These are phyloP conservation scores for Beroe forskalii DNA, from an alignment of 37 sponge, comb jelly and placozoan species.

Conservation along the genomic window DNA sequence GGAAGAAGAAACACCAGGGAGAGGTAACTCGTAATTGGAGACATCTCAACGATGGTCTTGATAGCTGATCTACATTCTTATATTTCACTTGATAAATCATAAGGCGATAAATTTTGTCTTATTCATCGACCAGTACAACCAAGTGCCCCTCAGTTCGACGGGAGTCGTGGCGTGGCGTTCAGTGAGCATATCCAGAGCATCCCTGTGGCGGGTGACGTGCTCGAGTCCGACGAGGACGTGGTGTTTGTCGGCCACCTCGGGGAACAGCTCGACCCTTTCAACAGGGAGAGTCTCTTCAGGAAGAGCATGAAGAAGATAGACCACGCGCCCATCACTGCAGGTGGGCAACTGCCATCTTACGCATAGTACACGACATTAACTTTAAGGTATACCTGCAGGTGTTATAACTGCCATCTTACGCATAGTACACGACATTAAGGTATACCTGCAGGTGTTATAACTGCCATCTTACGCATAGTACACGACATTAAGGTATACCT, in stretches of 20 bases:
- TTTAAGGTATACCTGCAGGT: too few species aligned
- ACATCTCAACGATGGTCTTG: too few species aligned
- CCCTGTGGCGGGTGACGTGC: not conserved
- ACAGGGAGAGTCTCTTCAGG: constrained; percentile 12
- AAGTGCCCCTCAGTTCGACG: constrained; percentile 14
- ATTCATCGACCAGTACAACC: too few species aligned
- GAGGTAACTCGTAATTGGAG: too few species aligned
- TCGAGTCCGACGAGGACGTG: constrained; percentile 60
- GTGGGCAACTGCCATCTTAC: not conserved
- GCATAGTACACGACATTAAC: not conserved
- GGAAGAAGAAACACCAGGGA: constrained; percentile 20
- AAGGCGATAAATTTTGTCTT: too few species aligned
- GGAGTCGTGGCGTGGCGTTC: constrained; percentile 37
- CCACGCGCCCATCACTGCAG: not conserved
- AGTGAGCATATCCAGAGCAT: constrained; percentile 43
- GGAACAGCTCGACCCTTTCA: constrained; percentile 41
- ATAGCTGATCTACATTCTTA: too few species aligned
- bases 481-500: too few species aligned
- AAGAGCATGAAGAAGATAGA: constrained; percentile 60
- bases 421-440: too few species aligned
- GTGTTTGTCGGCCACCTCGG: constrained; percentile 42
- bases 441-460: too few species aligned
- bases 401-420: too few species aligned
- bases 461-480: too few species aligned
- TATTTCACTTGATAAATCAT: too few species aligned